Percentiles rank a stretch among this genome's conserved stretches.
These are phyloP conservation scores for Rhinoraja longicauda DNA, from an alignment of 2,797 vertebrate species.

Conservation along the genomic window DNA sequence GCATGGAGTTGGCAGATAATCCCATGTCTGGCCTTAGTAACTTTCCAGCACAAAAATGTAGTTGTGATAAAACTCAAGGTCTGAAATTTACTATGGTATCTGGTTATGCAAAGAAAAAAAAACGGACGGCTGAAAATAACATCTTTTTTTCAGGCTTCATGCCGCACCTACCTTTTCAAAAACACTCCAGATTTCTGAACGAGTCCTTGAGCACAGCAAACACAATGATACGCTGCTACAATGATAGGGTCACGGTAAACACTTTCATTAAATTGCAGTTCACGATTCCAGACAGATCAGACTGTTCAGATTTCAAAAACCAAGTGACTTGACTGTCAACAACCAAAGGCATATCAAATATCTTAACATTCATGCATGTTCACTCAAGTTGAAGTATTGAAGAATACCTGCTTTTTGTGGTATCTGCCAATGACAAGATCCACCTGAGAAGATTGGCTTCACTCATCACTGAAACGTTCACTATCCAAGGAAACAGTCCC, in stretches of 20 bases:
- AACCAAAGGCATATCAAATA: background rate
- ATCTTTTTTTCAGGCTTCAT: background rate
- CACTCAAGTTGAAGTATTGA: background rate
- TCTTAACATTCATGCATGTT: background rate
- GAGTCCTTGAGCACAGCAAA: conserved; percentile 23
- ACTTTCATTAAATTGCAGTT: background rate
- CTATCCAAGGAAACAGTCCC: conserved; percentile 61
- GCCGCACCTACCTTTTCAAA: conserved; percentile 30
- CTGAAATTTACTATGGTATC: conserved; percentile 10
- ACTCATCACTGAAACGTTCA: conserved; percentile 54
- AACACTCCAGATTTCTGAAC: background rate
- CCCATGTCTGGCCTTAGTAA: background rate
- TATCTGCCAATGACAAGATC: conserved; percentile 62
- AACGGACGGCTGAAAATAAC: background rate
- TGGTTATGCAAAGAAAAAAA: background rate
- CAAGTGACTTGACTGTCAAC: background rate
- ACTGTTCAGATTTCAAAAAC: background rate
- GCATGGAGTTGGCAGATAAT: background rate
- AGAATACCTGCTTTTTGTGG: conserved; percentile 67
- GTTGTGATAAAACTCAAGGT: conserved; percentile 26
- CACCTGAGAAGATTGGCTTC: conserved; percentile 63
- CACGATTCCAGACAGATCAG: no score
- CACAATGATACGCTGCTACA: background rate
- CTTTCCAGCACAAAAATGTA: background rate
- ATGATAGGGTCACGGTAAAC: background rate